These are phyloP conservation scores for Drosophila tropicalis DNA, from an alignment of 1,140 invertebrate genomes.

Conservation along the genomic window DNA sequence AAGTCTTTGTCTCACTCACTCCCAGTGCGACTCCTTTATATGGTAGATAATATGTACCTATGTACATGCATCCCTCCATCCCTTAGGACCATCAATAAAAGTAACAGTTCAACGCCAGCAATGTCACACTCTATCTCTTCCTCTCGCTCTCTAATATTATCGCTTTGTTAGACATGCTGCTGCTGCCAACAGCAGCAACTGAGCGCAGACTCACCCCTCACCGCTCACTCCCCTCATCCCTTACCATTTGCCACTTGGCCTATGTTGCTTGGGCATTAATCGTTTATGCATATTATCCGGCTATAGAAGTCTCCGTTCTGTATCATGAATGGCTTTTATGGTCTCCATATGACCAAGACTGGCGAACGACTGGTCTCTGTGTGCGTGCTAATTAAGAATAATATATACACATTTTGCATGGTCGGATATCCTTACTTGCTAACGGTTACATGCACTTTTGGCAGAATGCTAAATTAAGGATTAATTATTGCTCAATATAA, in stretches of 20 bases:
- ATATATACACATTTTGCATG: constrained; percentile 5
- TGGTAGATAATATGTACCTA: too few species aligned
- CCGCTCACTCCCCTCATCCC: background rate
- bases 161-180: constrained; percentile 12
- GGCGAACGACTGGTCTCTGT: background rate
- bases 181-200: constrained; percentile 5
- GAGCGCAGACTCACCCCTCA: background rate
- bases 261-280: constrained; percentile 7
- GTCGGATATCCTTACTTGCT: background rate
- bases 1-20: constrained; percentile 7
- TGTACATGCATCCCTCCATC: background rate
- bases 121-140: constrained; percentile 12
- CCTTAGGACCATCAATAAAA: constrained; percentile 7
- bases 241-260: background rate
- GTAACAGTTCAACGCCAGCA: constrained; percentile 11
- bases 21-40: background rate
- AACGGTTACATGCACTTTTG: background rate
- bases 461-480: background rate
- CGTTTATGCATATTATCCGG: constrained; percentile 11
- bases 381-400: constrained; percentile 11
- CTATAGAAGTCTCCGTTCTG: background rate
- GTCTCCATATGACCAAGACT: constrained; percentile 5
- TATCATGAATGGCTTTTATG: constrained; percentile 6
- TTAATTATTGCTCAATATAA: background rate
- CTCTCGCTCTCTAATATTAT: constrained; percentile 9